Base-by-base conservation (phyloP, 2,797 vertebrate species). In the Macrochelys suwanniensis region DNA sequence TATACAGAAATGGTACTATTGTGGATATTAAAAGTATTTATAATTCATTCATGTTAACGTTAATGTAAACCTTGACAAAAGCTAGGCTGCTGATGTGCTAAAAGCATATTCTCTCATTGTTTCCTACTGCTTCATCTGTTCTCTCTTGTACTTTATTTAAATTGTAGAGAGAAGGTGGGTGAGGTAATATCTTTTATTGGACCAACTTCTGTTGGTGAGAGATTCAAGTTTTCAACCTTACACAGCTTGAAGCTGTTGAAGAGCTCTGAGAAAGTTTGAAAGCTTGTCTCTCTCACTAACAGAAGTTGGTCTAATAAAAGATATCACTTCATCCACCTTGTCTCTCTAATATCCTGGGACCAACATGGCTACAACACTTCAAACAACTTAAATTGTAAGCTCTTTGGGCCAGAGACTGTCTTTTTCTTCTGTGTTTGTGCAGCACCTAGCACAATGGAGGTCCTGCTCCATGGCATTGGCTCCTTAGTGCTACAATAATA, bases 1-100 rank as follows among this genome's bases (percentile, higher is more conserved):
- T 86, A 37, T 37, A 68, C 8, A 11, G 71, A 93, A 95, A 87
- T 85, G 16, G 80, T 77, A 79, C 84, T 89, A 84, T 76, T 88
- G 74, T 17, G 1, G 56, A 1, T 92, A 88, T 76, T 45, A 65
- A 93, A 82, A 54, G 77, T 89, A 89, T 95, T 94, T 93, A 71
- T 23, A 49, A 88, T 87, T 92, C 17, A 79, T 87, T 61, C 86
- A 10, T 91, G 76, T 89, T 94, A 71, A 87, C 17, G 9, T 37
- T 16, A 49, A 68, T 85, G 51, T 8, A 90, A 71, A 65, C 61
- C 33, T 33, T 65, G 61, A 65, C 33, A 65, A 65, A n/a, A n/a
- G 33, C 16, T 37, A n/a, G 33, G 33, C 33, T 65, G 61, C 33
- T n/a, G 33, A 65, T 19, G 7, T n/a, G 33, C 61, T 65, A 7